phyloP scores from a whole-genome alignment of 2,113 vertebrate genomes.

The Camelus dromedarius region DNA sequence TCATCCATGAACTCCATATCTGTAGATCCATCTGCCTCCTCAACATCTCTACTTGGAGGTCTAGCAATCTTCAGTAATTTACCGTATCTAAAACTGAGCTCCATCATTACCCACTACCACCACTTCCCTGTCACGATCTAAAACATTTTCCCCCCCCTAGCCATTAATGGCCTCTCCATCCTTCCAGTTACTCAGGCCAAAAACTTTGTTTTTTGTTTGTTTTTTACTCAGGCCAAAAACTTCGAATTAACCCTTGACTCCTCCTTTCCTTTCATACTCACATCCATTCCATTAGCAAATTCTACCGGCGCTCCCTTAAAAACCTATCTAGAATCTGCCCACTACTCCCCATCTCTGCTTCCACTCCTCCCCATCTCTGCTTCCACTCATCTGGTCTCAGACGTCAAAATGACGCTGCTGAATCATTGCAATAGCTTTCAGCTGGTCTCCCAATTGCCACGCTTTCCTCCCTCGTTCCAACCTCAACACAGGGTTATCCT shows the following conservation, averaged over 20 bases:
- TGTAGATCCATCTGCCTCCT: background rate
- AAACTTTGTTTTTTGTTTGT: background rate
- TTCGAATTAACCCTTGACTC: background rate
- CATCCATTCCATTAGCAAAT: background rate
- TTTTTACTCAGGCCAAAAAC: background rate
- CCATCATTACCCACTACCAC: background rate
- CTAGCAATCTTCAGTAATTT: background rate
- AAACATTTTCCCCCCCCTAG: background rate
- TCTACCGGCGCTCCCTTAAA: background rate
- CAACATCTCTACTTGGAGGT: background rate
- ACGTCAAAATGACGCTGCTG: background rate
- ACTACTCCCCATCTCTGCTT: background rate
- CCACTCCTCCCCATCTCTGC: background rate
- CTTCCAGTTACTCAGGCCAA: background rate
- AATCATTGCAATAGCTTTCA: conserved; percentile 8
- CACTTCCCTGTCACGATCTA: background rate
- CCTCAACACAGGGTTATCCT: background rate
- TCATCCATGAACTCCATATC: background rate
- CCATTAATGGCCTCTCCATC: background rate
- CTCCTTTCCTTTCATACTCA: background rate
- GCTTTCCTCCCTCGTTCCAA: background rate
- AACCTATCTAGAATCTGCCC: background rate
- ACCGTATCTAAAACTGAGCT: background rate
- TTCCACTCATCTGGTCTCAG: background rate
- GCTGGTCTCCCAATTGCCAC: background rate